Base-by-base conservation (phyloP, 2,797 vertebrate species). In the Pempheris klunzingeri region DNA sequence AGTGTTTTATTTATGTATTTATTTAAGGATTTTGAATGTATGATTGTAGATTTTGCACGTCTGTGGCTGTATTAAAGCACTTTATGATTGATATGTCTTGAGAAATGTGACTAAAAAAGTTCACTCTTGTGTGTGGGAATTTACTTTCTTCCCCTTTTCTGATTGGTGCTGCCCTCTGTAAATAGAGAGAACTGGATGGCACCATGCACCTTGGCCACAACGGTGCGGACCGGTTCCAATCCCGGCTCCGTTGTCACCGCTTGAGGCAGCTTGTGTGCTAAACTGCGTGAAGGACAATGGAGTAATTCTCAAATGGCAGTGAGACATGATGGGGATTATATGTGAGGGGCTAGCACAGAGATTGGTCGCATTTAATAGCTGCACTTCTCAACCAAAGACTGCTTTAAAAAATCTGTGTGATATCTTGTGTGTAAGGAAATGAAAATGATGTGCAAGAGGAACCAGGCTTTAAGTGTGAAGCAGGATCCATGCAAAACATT, bases 201-300 rank as follows among this genome's bases (percentile, higher is more conserved):
- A 43, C 24, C n/a, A 46, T 5, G 26, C 57, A 75, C 57, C 47
- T 59, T 71, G 12, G 49, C 28, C 49, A 53, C 34, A 64, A 24
- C 70, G 28, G 41, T 10, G 34, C 34, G 44, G 50, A 54, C 54
- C 78, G 64, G 39, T 63, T 74, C 66, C 61, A 77, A 46, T 44
- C 44, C 36, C 20, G 67, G 4, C 36, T 50, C 54, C 69, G 49
- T 71, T 57, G 30, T 63, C 60, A 69, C 76, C 54, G 72, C 77
- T 78, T 7, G 30, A 58, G 67, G 75, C 71, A 62, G 38, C 59
- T 50, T 44, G 26, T 71, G 22, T 1, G 2, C 34, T 61, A 67
- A 80, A 47, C n/a, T 82, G 34, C 73, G 39, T 71, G 44, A 53
- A 28, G 3, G 76, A 88, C 82, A 90, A 87, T 73, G 77, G 52